These are phyloP conservation scores for Halcyon senegalensis DNA, from an alignment of 2,113 vertebrate genomes.

Conservation along the genomic window DNA sequence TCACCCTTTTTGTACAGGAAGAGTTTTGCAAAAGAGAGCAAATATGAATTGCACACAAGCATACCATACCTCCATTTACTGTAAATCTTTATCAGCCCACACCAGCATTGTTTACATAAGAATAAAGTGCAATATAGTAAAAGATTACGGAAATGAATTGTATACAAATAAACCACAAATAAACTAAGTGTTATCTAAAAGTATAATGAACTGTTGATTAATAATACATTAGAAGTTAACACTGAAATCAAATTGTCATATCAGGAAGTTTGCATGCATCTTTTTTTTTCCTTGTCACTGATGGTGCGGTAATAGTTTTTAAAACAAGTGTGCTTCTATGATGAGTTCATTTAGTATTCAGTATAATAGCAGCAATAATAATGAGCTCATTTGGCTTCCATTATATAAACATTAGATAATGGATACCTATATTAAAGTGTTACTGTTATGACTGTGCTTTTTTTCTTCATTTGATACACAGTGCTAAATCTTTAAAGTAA, in stretches of 20 bases:
- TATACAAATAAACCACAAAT: constrained; percentile 76
- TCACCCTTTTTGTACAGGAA: not conserved
- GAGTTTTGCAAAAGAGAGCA: not conserved
- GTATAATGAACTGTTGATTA: constrained; percentile 79
- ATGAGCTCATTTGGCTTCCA: constrained; percentile 76
- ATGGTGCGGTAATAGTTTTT: constrained; percentile 67
- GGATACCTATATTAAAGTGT: constrained; percentile 76
- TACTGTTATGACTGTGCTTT: constrained; percentile 54
- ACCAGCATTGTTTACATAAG: constrained; percentile 58
- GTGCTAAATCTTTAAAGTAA: constrained; percentile 73
- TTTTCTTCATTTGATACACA: constrained; percentile 68
- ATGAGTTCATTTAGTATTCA: constrained; percentile 78
- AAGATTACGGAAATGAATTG: constrained; percentile 71
- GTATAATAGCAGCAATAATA: constrained; percentile 74
- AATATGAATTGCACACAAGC: not conserved
- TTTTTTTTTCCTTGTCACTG: constrained; percentile 56
- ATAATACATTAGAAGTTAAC: constrained; percentile 78
- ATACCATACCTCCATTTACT: not conserved
- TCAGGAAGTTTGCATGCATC: constrained; percentile 57
- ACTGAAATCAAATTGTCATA: constrained; percentile 76
- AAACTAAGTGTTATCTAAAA: constrained; percentile 73
- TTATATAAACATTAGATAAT: constrained; percentile 80
- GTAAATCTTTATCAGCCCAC: not conserved
- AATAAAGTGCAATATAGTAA: constrained; percentile 60
- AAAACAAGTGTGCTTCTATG: constrained; percentile 60